These are phyloP conservation scores for Apolygus lucorum DNA, from an alignment of 1,140 invertebrate species.

Conservation along the genomic window DNA sequence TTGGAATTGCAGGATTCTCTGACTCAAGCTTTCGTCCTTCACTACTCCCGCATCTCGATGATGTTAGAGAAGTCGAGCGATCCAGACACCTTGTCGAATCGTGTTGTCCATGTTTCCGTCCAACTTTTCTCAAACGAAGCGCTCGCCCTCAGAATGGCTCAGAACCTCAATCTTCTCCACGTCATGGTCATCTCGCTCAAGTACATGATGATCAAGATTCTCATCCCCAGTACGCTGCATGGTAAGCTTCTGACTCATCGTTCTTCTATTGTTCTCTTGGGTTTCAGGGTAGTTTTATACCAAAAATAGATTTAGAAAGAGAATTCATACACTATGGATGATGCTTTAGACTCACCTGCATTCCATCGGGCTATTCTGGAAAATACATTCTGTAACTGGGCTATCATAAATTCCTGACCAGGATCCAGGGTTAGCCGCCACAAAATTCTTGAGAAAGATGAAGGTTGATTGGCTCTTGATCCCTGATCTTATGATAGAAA, in stretches of 20 bases:
- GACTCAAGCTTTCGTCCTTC: slow-evolving; percentile 87
- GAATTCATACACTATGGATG: too few relatives aligned
- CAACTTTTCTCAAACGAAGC: slow-evolving; percentile 91
- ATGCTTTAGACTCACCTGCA: too few relatives aligned
- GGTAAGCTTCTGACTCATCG: slow-evolving; percentile 46
- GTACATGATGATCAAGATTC: slow-evolving; percentile 86
- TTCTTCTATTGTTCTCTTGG: too few relatives aligned
- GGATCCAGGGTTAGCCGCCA: too few relatives aligned
- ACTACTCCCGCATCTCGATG: slow-evolving; percentile 88
- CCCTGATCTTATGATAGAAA: too few relatives aligned
- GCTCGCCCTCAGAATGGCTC: slow-evolving; percentile 79
- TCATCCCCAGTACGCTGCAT: slow-evolving; percentile 77
- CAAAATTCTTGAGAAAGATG: too few relatives aligned
- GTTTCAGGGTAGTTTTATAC: too few relatives aligned
- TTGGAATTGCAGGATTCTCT: slow-evolving; percentile 60
- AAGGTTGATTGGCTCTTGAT: too few relatives aligned
- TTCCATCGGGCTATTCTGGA: too few relatives aligned
- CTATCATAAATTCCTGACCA: too few relatives aligned
- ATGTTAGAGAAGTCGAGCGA: slow-evolving; percentile 78
- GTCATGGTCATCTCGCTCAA: slow-evolving; percentile 90
- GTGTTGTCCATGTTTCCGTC: slow-evolving; percentile 94
- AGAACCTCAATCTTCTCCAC: slow-evolving; percentile 79
- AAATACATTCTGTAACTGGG: too few relatives aligned
- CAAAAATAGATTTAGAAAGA: too few relatives aligned
- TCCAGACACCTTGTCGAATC: slow-evolving; percentile 83